These are phyloP conservation scores for Candoia aspera DNA, from an alignment of 2,113 vertebrate genomes.

Conservation along the genomic window DNA sequence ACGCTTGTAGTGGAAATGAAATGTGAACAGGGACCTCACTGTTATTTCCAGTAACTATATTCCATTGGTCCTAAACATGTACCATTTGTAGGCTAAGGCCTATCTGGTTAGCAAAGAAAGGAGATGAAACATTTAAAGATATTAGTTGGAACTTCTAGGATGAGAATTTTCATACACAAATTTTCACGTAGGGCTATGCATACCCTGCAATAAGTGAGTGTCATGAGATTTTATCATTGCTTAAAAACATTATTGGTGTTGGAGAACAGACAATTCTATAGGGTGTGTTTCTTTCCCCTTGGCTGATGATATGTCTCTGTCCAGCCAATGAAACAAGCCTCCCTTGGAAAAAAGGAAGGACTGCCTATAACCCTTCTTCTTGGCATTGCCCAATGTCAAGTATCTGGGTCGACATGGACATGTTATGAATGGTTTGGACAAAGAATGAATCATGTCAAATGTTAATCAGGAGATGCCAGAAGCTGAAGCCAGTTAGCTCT, in stretches of 20 bases:
- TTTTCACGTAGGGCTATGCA: not conserved
- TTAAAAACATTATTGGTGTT: not conserved
- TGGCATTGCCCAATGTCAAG: not conserved
- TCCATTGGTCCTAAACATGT: not conserved
- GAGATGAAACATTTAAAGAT: not conserved
- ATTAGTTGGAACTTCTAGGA: not conserved
- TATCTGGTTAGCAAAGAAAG: not conserved
- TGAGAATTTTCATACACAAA: not conserved
- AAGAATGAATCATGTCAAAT: not conserved
- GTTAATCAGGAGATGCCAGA: not conserved
- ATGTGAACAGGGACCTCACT: not conserved
- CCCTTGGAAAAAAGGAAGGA: not conserved
- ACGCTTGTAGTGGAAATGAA: not conserved
- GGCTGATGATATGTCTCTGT: not conserved
- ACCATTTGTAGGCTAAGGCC: not conserved
- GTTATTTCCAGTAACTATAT: not conserved
- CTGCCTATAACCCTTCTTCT: not conserved
- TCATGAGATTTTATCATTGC: not conserved
- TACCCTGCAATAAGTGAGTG: not conserved
- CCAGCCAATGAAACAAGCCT: not conserved
- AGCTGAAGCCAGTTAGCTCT: not conserved
- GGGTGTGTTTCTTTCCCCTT: not conserved
- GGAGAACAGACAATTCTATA: not conserved
- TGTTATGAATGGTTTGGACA: not conserved
- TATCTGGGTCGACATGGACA: not conserved